These are phyloP conservation scores for Eilema depressum DNA, from an alignment of 2,888 invertebrate genomes.

Conservation along the genomic window DNA sequence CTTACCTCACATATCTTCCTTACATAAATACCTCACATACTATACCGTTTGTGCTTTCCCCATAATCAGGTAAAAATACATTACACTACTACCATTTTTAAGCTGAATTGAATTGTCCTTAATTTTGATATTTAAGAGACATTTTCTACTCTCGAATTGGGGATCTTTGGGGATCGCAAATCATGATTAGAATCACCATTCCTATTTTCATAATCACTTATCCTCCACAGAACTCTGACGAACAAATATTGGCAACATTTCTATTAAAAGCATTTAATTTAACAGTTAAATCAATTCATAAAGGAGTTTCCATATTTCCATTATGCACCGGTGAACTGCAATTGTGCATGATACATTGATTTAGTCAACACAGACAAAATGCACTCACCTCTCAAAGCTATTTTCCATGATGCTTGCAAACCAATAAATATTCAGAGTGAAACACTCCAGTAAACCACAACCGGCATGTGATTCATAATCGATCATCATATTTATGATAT, in stretches of 20 bases:
- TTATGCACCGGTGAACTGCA: conserved; percentile 30
- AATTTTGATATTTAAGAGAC: no score
- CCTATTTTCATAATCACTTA: not conserved
- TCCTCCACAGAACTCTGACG: not conserved
- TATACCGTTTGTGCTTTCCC: no score
- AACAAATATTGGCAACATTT: not conserved
- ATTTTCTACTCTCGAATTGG: no score
- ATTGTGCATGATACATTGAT: conserved; percentile 48
- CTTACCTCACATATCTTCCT: no score
- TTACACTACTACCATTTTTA: no score
- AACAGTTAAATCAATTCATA: conserved; percentile 27
- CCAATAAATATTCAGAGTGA: conserved; percentile 27
- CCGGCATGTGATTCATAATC: conserved; percentile 44
- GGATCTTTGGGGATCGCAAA: no score
- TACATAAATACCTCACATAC: no score
- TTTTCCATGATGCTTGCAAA: conserved; percentile 49
- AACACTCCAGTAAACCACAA: conserved; percentile 46
- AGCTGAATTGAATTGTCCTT: no score
- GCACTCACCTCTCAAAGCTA: conserved; percentile 60
- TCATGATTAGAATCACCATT: no score
- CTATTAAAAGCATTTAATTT: conserved; percentile 11
- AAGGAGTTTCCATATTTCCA: conserved; percentile 31
- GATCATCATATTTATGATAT: conserved; percentile 36
- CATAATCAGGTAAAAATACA: no score
- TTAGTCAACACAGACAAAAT: conserved; percentile 49